Conservation (phyloP, 2,113 vertebrate genomes). For the Vulpes vulpes region DNA sequence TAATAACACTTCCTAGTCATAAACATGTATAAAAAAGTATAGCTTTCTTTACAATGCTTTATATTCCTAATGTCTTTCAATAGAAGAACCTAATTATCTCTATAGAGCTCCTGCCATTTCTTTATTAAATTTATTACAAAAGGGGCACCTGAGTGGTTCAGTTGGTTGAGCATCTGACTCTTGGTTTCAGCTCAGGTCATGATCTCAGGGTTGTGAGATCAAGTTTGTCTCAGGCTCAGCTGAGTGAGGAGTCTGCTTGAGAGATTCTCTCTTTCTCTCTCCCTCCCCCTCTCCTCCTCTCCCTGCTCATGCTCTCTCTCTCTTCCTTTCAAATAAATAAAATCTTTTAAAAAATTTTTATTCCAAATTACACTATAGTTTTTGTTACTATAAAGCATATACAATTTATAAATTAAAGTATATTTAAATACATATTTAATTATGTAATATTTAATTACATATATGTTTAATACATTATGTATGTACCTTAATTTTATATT, state of each 20-base stretch:
- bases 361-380: background rate
- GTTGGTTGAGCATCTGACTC: background rate
- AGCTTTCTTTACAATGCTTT: background rate
- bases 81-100: conserved; percentile 1
- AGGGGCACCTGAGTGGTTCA: background rate
- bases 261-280: background rate
- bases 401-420: background rate
- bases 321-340: background rate
- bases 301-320: background rate
- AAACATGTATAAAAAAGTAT: background rate
- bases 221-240: background rate
- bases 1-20: background rate
- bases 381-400: background rate
- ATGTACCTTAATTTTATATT: background rate
- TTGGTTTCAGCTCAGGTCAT: background rate
- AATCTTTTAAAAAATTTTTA: background rate
- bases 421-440: background rate
- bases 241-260: background rate
- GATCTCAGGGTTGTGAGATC: background rate
- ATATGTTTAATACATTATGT: background rate
- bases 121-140: conserved; percentile 15
- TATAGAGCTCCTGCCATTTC: background rate
- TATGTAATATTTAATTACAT: background rate
- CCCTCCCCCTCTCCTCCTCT: background rate
- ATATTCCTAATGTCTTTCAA: background rate